phyloP scores from a whole-genome alignment of 2,113 vertebrate genomes.

The Alexandromys fortis region DNA sequence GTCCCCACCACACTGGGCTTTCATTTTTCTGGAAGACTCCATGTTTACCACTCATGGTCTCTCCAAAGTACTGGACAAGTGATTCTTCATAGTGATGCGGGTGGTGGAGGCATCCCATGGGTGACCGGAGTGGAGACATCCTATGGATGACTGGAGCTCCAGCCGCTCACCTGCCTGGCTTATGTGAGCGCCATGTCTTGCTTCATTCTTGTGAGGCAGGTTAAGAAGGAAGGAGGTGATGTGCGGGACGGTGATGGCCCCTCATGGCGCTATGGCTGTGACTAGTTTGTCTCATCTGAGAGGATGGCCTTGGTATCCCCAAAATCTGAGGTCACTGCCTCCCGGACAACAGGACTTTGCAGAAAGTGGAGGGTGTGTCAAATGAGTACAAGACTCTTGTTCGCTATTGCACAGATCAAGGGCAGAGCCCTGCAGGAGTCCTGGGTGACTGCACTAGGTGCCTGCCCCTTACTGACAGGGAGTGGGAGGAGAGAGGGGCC shows the following conservation, averaged over 20 bases:
- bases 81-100: background rate
- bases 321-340: background rate
- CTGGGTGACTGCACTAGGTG: accelerated
- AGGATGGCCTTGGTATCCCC: background rate
- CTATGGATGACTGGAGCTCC: background rate
- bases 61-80: accelerated
- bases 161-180: accelerated
- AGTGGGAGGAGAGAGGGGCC: background rate
- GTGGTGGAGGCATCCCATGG: no score
- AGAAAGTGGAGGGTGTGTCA: background rate
- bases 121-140: no score
- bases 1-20: background rate
- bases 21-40: background rate
- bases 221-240: accelerated
- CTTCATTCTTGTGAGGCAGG: accelerated
- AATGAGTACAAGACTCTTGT: background rate
- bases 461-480: accelerated
- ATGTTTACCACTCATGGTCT: background rate
- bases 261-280: accelerated
- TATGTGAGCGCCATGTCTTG: accelerated
- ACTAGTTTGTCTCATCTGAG: accelerated
- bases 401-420: background rate
- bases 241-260: background rate
- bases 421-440: no score
- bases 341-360: background rate